Percentiles rank a stretch among this genome's conserved stretches.
phyloP scores from a whole-genome alignment of 1,140 invertebrate species.

The Drosophila nasuta region DNA sequence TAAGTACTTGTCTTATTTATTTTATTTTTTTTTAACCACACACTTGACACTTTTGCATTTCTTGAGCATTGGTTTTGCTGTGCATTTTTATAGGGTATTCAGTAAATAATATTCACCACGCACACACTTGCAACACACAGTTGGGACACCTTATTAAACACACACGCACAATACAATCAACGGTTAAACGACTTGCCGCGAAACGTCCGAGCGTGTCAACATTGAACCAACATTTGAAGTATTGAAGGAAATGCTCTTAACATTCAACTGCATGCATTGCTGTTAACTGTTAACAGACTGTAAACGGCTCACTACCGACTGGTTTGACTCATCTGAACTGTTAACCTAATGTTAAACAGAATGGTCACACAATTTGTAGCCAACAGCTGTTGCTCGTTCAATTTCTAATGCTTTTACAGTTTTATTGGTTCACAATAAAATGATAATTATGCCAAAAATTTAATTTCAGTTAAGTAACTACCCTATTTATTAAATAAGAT shows the following conservation, averaged over 20 bases:
- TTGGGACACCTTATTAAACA: slow-evolving; percentile 14
- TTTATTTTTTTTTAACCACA: slow-evolving; percentile 30
- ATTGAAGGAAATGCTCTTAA: slow-evolving; percentile 1
- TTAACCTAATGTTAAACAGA: not conserved
- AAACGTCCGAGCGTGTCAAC: slow-evolving; percentile 41
- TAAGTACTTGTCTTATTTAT: slow-evolving; percentile 2
- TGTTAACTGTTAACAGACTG: slow-evolving; percentile 9
- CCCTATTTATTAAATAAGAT: too few species aligned
- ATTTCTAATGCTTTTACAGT: too few species aligned
- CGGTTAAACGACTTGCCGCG: slow-evolving; percentile 21
- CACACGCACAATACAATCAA: slow-evolving; percentile 33
- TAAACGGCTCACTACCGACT: not conserved
- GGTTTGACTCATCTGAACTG: slow-evolving; percentile 16
- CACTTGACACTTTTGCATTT: slow-evolving; percentile 29
- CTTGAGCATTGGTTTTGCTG: slow-evolving; percentile 43
- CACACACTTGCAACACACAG: slow-evolving; percentile 22
- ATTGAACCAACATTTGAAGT: slow-evolving; percentile 38
- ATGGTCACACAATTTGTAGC: slow-evolving; percentile 10
- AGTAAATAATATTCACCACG: slow-evolving; percentile 43
- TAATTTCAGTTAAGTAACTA: too few species aligned
- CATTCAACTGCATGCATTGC: not conserved
- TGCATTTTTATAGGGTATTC: slow-evolving; percentile 34
- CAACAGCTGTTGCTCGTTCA: slow-evolving; percentile 8
- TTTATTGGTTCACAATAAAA: too few species aligned
- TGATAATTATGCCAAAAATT: too few species aligned